Percentiles rank a stretch among this genome's conserved stretches.
Conservation (phyloP, 2,888 invertebrate species). For the Leucophora obtusa region DNA sequence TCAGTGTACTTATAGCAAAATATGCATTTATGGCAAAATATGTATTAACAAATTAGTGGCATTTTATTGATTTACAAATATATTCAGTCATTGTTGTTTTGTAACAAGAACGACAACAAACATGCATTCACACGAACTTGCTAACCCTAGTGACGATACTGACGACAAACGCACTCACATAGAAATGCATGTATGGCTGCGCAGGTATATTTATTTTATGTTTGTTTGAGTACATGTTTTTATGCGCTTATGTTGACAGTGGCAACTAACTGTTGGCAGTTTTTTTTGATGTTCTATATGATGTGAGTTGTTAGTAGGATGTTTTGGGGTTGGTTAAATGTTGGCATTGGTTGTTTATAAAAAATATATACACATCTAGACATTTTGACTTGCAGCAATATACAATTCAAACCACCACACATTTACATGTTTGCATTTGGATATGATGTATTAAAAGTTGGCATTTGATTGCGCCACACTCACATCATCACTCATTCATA, state of each 20-base stretch:
- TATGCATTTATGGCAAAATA: too few species aligned
- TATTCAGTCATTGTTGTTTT: too few species aligned
- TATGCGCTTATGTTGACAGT: conserved; percentile 51
- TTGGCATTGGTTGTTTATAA: conserved; percentile 33
- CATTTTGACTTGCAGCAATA: conserved; percentile 51
- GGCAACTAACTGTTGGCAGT: conserved; percentile 55
- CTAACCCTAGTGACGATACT: background rate
- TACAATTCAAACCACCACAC: conserved; percentile 43
- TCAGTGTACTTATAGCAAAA: too few species aligned
- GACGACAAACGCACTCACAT: conserved; percentile 51
- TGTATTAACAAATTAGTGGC: too few species aligned
- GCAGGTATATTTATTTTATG: conserved; percentile 28
- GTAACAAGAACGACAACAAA: too few species aligned
- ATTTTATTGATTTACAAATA: too few species aligned
- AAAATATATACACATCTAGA: conserved; percentile 57
- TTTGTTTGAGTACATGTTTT: conserved; percentile 30
- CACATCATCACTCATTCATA: conserved; percentile 41
- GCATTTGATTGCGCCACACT: conserved; percentile 60
- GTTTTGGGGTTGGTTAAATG: conserved; percentile 34
- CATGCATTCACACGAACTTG: too few species aligned
- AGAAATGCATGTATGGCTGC: conserved; percentile 40
- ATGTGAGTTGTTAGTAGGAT: conserved; percentile 9
- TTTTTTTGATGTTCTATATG: conserved; percentile 16
- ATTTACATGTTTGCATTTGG: conserved; percentile 29
- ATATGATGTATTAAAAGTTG: conserved; percentile 47